Percentiles rank a stretch among this genome's conserved stretches.
These are phyloP conservation scores for Erythrocercus mccallii DNA, from an alignment of 2,113 vertebrate species.

Conservation along the genomic window DNA sequence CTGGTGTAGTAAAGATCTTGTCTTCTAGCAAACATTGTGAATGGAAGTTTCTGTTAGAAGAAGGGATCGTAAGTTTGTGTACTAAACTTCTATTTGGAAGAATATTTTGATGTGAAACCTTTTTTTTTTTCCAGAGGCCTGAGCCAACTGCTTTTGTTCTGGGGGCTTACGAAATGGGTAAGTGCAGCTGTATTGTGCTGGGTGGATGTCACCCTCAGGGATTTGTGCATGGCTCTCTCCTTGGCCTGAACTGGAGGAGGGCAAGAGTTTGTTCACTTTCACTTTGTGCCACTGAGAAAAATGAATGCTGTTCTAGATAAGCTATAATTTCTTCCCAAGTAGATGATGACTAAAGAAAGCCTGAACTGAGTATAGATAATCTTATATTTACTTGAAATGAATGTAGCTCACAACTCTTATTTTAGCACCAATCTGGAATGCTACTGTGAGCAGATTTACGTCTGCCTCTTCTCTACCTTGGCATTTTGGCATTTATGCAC, in stretches of 20 bases:
- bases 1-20: neutral
- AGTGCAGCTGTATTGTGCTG: neutral
- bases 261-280: neutral
- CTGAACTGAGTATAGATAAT: conserved; percentile 11
- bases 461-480: conserved; percentile 37
- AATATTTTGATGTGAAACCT: neutral
- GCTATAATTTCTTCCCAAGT: neutral
- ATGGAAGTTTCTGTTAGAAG: neutral
- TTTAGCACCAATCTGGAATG: conserved; percentile 45
- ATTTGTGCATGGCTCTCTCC: neutral
- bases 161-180: neutral
- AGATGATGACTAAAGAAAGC: conserved; percentile 16
- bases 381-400: conserved; percentile 23
- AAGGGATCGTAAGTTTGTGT: neutral
- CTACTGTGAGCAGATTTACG: conserved; percentile 19
- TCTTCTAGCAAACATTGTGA: neutral
- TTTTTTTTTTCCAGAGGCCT: neutral
- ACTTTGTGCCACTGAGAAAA: neutral
- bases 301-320: neutral
- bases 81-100: neutral
- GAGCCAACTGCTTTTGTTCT: neutral
- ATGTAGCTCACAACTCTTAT: conserved; percentile 28
- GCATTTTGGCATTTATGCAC: neutral
- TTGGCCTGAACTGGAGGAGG: neutral
- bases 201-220: neutral